Evolutionary conservation across 2,113 vertebrate genomes (phyloP).

Genomic region (Bubo bubo): DNA sequence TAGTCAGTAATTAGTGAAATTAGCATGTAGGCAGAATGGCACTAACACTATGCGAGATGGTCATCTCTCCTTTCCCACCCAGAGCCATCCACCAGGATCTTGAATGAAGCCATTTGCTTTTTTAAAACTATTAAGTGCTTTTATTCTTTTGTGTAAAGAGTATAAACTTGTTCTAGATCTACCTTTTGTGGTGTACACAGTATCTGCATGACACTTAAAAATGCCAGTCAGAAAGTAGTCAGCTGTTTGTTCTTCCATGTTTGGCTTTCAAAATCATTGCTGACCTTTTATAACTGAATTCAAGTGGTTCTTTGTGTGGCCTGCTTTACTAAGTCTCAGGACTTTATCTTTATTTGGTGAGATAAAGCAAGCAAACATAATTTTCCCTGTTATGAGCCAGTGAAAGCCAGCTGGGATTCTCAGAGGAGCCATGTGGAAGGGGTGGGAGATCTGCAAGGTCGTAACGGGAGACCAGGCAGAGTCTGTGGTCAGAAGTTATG

Average conservation of each 20-base stretch:
- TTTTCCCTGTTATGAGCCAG: background rate
- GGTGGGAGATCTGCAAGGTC: background rate
- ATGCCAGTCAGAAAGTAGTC: background rate
- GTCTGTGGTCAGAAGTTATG: background rate
- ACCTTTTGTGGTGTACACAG: background rate
- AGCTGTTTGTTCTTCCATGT: background rate
- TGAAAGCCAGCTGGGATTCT: background rate
- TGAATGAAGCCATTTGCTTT: background rate
- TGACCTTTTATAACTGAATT: background rate
- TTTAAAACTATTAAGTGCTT: background rate
- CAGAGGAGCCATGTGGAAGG: background rate
- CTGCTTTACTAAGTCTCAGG: background rate
- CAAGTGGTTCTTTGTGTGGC: background rate
- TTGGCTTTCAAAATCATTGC: background rate
- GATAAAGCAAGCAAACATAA: background rate
- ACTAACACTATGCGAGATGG: background rate
- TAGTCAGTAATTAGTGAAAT: background rate
- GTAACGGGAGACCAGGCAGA: accelerated
- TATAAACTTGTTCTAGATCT: background rate
- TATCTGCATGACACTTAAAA: background rate
- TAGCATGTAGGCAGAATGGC: background rate
- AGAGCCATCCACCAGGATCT: background rate
- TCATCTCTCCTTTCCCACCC: background rate
- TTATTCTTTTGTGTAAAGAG: background rate
- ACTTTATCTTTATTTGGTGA: background rate